Base-by-base conservation (phyloP, 2,888 invertebrate species). In the Meteorus cinctellus region DNA sequence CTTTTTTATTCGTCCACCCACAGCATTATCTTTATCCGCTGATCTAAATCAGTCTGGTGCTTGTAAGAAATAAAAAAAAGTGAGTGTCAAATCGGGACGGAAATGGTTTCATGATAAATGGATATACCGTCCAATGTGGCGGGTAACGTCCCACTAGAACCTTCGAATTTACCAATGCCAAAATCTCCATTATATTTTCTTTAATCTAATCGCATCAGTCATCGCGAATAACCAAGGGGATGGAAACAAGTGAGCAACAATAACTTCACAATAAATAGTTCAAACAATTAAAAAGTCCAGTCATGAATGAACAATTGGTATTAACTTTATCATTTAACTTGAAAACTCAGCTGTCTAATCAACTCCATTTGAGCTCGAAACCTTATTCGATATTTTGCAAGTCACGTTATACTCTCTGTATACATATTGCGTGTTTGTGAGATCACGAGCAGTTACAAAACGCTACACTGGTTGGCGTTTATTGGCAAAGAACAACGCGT, bases 321-420 rank as follows among this genome's bases (percentile, higher is more conserved):
- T 55, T 24, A 55, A 8, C 19, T n/a, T 19, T 6, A 19, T 19
- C 24, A 55, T 55, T 8, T 24, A 24, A 55, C 55, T 24, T n/a
- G 19, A 55, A 19, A n/a, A 19, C 60, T 71, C 16, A 27, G 2
- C 41, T 63, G 48, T 63, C 14, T 51, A 72, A 72, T 72, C 63
- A 63, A 41, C 51, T 60, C 31, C 31, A 5, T 12, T 62, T 63
- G 45, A 31, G 72, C 63, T 41, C 63, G 8, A 48, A 51, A 59
- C 59, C 55, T 76, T 72, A 74, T 62, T 77, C 75, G 76, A 81
- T 80, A 75, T 77, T 78, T 80, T 55, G 19, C 75, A 75, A 74
- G 78, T 81, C 79, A 78, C 75, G 78, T 79, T 77, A 74, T 75
- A 76, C 55, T 72, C 27, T 16, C 8, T 51, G 51, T 31, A 19